phyloP scores from a whole-genome alignment of 2,113 vertebrate species.

The Phycodurus eques region DNA sequence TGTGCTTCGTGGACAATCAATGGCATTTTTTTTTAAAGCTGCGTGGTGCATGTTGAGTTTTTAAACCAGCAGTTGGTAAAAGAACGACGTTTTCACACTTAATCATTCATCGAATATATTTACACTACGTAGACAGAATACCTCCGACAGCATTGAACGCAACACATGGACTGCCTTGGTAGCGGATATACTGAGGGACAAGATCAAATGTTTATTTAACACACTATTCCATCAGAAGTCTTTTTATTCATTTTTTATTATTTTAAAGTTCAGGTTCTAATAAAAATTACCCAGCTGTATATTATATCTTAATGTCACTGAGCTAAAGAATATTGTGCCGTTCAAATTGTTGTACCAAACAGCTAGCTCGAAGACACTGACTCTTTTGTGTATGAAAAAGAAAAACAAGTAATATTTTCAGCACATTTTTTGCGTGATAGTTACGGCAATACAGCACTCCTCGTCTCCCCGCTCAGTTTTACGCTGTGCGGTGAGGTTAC shows the following conservation, averaged over 20 bases:
- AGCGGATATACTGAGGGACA: slow-evolving; percentile 2
- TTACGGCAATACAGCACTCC: not conserved
- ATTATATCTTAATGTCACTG: not conserved
- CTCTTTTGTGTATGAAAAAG: not conserved
- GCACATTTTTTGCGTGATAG: not conserved
- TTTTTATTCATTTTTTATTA: not conserved
- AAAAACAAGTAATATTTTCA: not conserved
- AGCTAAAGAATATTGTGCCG: not conserved
- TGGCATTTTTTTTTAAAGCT: not conserved
- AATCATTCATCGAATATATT: not conserved
- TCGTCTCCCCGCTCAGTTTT: slow-evolving; percentile 1
- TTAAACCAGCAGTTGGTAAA: not conserved
- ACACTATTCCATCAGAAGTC: not conserved
- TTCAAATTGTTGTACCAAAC: not conserved
- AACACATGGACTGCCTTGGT: slow-evolving; percentile 19
- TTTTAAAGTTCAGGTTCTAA: too few species aligned
- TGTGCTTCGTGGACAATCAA: not conserved
- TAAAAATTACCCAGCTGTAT: not conserved
- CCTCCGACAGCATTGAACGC: slow-evolving; percentile 36
- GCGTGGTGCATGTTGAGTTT: not conserved
- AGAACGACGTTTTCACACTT: not conserved
- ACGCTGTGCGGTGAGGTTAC: slow-evolving; percentile 58
- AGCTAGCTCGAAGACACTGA: not conserved
- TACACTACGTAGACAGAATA: not conserved
- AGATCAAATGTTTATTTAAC: slow-evolving; percentile 13